Conservation (phyloP, 2,113 vertebrate genomes). For the Vireo altiloquus region DNA sequence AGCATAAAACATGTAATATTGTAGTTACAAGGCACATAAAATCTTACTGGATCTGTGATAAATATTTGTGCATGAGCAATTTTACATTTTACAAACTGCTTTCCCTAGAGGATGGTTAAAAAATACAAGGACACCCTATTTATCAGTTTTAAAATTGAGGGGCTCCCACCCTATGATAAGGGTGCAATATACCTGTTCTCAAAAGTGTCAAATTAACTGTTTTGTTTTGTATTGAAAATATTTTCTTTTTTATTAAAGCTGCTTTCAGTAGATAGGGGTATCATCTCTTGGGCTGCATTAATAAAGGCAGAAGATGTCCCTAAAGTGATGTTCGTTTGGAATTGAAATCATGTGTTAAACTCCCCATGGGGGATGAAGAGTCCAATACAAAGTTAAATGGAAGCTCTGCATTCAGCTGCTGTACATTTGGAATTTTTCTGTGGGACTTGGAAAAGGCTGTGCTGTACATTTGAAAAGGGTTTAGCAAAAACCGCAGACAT, state of each 20-base stretch:
- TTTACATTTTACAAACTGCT: slow-evolving; percentile 54
- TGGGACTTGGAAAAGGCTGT: not conserved
- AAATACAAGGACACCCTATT: slow-evolving; percentile 32
- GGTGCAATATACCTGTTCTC: not conserved
- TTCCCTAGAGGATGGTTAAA: slow-evolving; percentile 26
- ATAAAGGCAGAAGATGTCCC: not conserved
- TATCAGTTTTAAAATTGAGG: slow-evolving; percentile 1
- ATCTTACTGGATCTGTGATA: slow-evolving; percentile 65
- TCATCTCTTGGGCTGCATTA: not conserved
- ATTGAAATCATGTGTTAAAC: slow-evolving; percentile 36
- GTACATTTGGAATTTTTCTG: not conserved
- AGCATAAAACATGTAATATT: slow-evolving; percentile 59
- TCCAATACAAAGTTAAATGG: not conserved
- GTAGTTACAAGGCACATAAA: slow-evolving; percentile 68
- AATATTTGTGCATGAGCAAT: slow-evolving; percentile 63
- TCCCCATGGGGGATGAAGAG: not conserved
- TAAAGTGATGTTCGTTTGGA: not conserved
- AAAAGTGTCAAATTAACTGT: slow-evolving; percentile 23
- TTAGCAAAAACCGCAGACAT: not conserved
- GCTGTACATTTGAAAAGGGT: not conserved
- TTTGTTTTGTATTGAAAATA: slow-evolving; percentile 27
- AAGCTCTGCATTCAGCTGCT: not conserved
- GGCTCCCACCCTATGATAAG: not conserved
- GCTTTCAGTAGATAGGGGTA: not conserved
- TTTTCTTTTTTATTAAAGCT: not conserved